Percentiles rank a stretch among this genome's conserved stretches.
Evolutionary conservation across 2,888 invertebrate species (phyloP).

Genomic region (Bellardia bayeri): DNA sequence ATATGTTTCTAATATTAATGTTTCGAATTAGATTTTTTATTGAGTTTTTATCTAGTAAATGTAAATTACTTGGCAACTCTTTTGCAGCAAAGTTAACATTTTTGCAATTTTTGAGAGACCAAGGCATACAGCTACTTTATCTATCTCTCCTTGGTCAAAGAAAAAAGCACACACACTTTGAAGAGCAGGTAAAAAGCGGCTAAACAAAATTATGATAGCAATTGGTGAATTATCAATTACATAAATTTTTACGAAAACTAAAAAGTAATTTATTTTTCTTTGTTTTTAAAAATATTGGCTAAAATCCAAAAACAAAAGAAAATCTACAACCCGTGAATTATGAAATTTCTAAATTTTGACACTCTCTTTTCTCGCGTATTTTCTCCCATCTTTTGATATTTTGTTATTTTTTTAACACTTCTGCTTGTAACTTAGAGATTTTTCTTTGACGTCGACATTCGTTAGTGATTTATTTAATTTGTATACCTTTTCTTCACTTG

Average conservation of each 20-base stretch:
- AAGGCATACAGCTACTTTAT: background rate
- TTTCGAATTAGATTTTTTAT: no score
- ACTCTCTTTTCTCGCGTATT: conserved; percentile 34
- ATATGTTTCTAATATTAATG: no score
- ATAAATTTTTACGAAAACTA: conserved; percentile 59
- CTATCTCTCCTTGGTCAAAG: conserved; percentile 13
- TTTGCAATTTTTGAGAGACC: conserved; percentile 40
- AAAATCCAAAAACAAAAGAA: conserved; percentile 61
- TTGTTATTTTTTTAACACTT: conserved; percentile 45
- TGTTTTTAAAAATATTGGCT: conserved; percentile 65
- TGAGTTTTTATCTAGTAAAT: no score
- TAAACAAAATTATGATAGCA: conserved; percentile 61
- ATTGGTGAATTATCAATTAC: conserved; percentile 65
- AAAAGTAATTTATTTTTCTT: conserved; percentile 37
- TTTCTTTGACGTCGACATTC: conserved; percentile 66
- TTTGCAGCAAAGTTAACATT: conserved; percentile 20
- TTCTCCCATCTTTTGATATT: conserved; percentile 33
- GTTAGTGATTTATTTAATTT: conserved; percentile 33
- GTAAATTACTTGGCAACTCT: conserved; percentile 52
- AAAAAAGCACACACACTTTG: background rate
- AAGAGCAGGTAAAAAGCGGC: conserved; percentile 63
- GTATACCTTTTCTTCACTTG: conserved; percentile 52
- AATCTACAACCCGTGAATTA: conserved; percentile 54
- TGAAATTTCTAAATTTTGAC: conserved; percentile 62
- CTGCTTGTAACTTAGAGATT: conserved; percentile 39